phyloP scores from a whole-genome alignment of 2,888 invertebrate species.

The Acanthococcus lagerstroemiae region DNA sequence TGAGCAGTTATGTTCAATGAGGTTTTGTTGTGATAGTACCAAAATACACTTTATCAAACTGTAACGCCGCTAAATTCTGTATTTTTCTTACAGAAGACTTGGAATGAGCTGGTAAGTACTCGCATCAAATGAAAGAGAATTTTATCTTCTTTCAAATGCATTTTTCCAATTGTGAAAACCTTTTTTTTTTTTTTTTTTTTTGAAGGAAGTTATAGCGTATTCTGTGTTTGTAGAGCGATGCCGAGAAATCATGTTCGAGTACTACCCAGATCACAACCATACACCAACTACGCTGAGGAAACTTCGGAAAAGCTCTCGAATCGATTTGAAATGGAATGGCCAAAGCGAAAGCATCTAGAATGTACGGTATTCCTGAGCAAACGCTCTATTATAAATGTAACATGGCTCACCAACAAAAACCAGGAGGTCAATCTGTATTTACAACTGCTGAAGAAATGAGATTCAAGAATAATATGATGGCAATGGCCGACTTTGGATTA shows the following conservation, averaged over 20 bases:
- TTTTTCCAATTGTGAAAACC: neutral
- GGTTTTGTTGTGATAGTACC: neutral
- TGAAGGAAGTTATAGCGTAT: neutral
- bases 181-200: no score
- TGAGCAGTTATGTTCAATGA: neutral
- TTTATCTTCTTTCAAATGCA: neutral
- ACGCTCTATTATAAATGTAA: neutral
- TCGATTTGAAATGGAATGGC: neutral
- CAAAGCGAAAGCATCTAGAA: neutral
- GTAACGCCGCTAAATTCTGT: neutral
- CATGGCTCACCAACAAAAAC: neutral
- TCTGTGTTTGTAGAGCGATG: neutral
- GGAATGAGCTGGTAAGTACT: neutral
- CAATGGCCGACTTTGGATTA: neutral
- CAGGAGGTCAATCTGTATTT: neutral
- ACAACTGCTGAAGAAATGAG: neutral
- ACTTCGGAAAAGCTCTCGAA: neutral
- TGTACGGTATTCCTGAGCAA: slow-evolving; percentile 1
- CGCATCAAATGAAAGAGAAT: neutral
- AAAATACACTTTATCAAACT: neutral
- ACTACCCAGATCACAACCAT: neutral
- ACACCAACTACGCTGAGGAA: neutral
- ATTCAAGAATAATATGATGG: neutral
- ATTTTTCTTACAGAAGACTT: neutral
- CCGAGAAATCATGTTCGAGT: neutral